Evolutionary conservation across 1,140 invertebrate genomes (phyloP).

Genomic region (Aphelinus atriplicis): DNA sequence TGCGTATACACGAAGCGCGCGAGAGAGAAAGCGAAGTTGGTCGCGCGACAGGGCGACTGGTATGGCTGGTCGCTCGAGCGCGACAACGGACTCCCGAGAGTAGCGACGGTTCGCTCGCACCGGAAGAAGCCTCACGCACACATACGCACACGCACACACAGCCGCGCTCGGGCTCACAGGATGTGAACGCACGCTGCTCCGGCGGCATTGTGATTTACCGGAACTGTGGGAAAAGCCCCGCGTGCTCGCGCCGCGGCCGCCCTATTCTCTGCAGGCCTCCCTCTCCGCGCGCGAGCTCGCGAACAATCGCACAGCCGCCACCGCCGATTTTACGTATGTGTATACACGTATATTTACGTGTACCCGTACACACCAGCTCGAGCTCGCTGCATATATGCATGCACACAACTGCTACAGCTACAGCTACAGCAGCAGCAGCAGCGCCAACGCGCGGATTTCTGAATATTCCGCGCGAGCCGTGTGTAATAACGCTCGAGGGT

Average conservation of each 20-base stretch:
- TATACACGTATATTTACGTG: too few species aligned
- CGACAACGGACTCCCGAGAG: too few species aligned
- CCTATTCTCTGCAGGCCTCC: background rate
- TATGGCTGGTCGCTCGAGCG: too few species aligned
- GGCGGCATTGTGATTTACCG: slow-evolving; percentile 50
- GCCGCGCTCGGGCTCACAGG: slow-evolving; percentile 45
- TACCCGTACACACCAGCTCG: too few species aligned
- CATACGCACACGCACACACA: slow-evolving; percentile 44
- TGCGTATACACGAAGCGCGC: background rate
- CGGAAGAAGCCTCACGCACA: slow-evolving; percentile 3
- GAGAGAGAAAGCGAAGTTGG: background rate
- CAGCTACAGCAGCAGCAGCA: too few species aligned
- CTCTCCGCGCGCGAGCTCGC: background rate
- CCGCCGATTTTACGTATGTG: too few species aligned
- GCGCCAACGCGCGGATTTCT: slow-evolving; percentile 35
- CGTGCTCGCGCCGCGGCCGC: too few species aligned
- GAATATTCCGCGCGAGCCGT: slow-evolving; percentile 40
- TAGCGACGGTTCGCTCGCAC: background rate
- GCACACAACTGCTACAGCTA: too few species aligned
- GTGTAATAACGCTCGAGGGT: too few species aligned
- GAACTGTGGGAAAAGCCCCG: slow-evolving; percentile 57
- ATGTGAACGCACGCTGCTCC: slow-evolving; percentile 51
- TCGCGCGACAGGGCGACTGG: background rate
- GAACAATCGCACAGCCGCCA: background rate
- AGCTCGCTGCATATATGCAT: too few species aligned